Evolutionary conservation across 2,888 invertebrate species (phyloP).

Genomic region (Alloplasta piceator): DNA sequence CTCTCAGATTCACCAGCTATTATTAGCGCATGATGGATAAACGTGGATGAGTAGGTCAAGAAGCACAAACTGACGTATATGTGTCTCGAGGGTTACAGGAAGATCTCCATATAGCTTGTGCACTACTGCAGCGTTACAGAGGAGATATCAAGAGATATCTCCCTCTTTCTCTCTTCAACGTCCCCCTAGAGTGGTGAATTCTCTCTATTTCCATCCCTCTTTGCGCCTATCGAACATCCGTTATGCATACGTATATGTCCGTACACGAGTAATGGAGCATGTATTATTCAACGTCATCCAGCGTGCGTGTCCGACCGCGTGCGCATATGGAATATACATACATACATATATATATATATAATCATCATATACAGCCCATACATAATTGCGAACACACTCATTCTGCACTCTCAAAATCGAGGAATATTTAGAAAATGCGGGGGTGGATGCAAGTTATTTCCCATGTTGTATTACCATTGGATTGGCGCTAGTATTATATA

Average conservation of each 20-base stretch:
- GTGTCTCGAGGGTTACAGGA: not conserved
- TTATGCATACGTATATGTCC: slow-evolving; percentile 70
- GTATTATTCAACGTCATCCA: slow-evolving; percentile 74
- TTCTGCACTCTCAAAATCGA: slow-evolving; percentile 25
- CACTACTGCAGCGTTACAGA: slow-evolving; percentile 12
- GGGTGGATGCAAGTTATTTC: not conserved
- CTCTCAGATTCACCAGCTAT: not conserved
- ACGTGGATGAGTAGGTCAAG: not conserved
- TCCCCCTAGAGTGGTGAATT: slow-evolving; percentile 53
- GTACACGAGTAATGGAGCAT: slow-evolving; percentile 71
- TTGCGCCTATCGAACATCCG: slow-evolving; percentile 62
- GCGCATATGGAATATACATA: slow-evolving; percentile 49
- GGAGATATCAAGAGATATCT: slow-evolving; percentile 43
- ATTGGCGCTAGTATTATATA: slow-evolving; percentile 7
- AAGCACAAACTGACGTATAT: not conserved
- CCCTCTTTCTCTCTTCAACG: not conserved
- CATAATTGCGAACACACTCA: slow-evolving; percentile 70
- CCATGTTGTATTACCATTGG: not conserved
- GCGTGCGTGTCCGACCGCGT: slow-evolving; percentile 67
- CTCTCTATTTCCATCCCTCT: slow-evolving; percentile 61
- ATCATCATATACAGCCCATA: slow-evolving; percentile 46
- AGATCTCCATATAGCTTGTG: slow-evolving; percentile 8
- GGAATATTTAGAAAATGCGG: slow-evolving; percentile 29
- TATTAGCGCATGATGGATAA: not conserved
- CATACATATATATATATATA: slow-evolving; percentile 14